Base-by-base conservation (phyloP, 2,113 vertebrate species). In the Struthidea cinerea region DNA sequence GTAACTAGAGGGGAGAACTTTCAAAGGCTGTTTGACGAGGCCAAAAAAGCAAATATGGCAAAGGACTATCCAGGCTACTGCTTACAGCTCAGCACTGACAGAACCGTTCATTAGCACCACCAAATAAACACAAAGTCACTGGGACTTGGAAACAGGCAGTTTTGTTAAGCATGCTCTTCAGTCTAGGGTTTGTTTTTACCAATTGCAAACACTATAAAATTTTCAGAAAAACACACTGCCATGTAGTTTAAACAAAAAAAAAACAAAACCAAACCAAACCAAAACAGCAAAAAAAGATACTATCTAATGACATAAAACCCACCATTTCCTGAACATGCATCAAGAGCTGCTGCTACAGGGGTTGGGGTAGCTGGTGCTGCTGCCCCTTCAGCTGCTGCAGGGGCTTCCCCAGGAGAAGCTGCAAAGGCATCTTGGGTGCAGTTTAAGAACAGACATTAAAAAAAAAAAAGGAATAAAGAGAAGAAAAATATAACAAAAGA, bases 311-410 rank as follows among this genome's bases (percentile, higher is more conserved):
- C 95, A 89, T 82, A 87, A 96, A 96, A 99, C 99, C 99, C 99
- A 99, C 99, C 99, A 99, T 99, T 99, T 99, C 99, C 99, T 98
- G 98, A 99, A 98, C 99, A 99, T 96, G 98, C 99, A 99, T 99
- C 99, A 98, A 98, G 98, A 87, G 98, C 98, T 94, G 98, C 98
- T 93, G 99, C 98, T 98, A 99, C 99, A 56, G 99, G 98, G 97
- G 98, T 97, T 93, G 98, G 97, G 88, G 98, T 97, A 89, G 99
- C 97, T 80, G 98, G 97, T 91, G 98, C 98, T 94, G 98, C 97
- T 85, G 98, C 98, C 95, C 99, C 99, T 97, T 98, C 98, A 96
- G 98, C 94, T 94, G 98, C 97, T 97, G 98, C 98, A 96, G 99
- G 98, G 98, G 99, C 98, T 96, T 99, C 99, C 97, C 98, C 99